phyloP scores from a whole-genome alignment of 1,140 invertebrate genomes.

The Pinna nobilis region DNA sequence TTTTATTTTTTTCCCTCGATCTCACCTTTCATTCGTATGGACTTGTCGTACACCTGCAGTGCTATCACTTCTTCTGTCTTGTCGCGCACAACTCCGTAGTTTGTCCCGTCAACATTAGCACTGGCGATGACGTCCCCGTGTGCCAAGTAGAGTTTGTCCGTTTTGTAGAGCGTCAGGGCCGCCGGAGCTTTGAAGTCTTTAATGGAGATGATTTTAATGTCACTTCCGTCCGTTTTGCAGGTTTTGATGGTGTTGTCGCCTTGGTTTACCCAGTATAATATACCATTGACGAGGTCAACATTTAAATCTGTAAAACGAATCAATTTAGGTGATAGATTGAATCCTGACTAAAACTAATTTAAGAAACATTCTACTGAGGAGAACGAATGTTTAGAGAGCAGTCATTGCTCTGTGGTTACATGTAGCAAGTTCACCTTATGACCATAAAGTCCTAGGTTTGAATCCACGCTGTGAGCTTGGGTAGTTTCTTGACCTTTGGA shows the following conservation, averaged over 20 bases:
- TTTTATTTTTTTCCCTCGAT: too few species aligned
- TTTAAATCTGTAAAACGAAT: slow-evolving; percentile 26
- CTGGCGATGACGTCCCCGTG: slow-evolving; percentile 76
- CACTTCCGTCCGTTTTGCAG: slow-evolving; percentile 77
- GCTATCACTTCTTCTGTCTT: slow-evolving; percentile 81
- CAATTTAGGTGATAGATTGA: too few species aligned
- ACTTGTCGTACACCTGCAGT: slow-evolving; percentile 83
- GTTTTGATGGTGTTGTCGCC: slow-evolving; percentile 78
- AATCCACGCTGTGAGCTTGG: too few species aligned
- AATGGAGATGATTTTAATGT: slow-evolving; percentile 71
- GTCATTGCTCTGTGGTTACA: too few species aligned
- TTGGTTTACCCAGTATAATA: slow-evolving; percentile 81
- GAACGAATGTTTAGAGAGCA: too few species aligned
- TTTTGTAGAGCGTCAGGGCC: slow-evolving; percentile 79
- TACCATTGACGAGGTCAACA: neutral
- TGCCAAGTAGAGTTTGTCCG: slow-evolving; percentile 78
- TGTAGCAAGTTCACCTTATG: too few species aligned
- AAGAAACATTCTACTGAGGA: too few species aligned
- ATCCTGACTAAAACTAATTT: too few species aligned
- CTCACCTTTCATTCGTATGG: slow-evolving; percentile 76
- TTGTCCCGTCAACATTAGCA: slow-evolving; percentile 76
- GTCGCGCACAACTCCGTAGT: slow-evolving; percentile 76
- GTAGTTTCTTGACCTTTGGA: too few species aligned
- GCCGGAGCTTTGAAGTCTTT: slow-evolving; percentile 56
- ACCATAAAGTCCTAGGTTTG: too few species aligned